Evolutionary conservation across 2,888 invertebrate species (phyloP).

Genomic region (Papilio demoleus): DNA sequence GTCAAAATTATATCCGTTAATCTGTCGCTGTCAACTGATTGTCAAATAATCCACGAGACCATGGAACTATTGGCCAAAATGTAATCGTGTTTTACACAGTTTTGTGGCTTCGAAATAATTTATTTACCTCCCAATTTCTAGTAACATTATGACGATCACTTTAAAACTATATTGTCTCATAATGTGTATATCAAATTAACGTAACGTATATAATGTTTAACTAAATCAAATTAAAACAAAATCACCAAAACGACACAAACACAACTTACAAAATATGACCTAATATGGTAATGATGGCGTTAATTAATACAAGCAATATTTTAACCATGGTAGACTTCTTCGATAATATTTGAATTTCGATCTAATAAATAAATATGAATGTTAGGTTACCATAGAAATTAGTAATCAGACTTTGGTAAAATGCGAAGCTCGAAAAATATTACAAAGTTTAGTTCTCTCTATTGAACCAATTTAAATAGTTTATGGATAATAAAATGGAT

Average conservation of each 20-base stretch:
- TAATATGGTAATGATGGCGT: background rate
- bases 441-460: background rate
- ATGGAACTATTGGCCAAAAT: background rate
- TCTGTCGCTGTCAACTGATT: background rate
- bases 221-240: background rate
- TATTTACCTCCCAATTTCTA: background rate
- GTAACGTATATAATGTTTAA: background rate
- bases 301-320: background rate
- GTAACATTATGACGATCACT: background rate
- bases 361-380: constrained; percentile 51
- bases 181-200: background rate
- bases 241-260: background rate
- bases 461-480: constrained; percentile 13
- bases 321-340: constrained; percentile 9
- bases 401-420: constrained; percentile 43
- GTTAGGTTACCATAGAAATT: constrained; percentile 55
- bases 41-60: background rate
- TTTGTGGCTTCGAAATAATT: background rate
- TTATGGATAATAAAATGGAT: constrained; percentile 50
- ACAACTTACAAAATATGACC: background rate
- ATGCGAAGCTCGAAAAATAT: background rate
- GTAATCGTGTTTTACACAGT: background rate
- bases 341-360: constrained; percentile 55
- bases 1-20: background rate
- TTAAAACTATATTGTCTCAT: background rate